Evolutionary conservation across 2,888 invertebrate genomes (phyloP).

Genomic region (Chrysina gloriosa): DNA sequence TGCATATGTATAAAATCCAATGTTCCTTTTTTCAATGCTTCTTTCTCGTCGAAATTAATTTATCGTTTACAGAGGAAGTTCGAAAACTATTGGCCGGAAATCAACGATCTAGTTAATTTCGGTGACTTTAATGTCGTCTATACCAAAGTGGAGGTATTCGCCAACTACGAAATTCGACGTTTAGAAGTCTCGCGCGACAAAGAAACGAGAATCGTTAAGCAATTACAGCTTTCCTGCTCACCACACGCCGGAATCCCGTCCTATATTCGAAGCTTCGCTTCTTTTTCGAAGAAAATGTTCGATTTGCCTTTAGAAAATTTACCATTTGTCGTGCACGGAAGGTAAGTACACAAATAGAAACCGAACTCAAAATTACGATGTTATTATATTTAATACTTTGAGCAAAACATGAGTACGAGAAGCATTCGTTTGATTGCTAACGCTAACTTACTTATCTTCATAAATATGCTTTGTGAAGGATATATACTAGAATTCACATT

Average conservation of each 20-base stretch:
- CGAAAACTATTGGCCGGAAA: constrained; percentile 68
- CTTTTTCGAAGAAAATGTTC: constrained; percentile 57
- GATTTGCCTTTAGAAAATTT: constrained; percentile 50
- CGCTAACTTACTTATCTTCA: no score
- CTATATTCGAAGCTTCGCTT: constrained; percentile 50
- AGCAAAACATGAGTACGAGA: no score
- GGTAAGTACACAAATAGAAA: no score
- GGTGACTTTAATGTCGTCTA: constrained; percentile 59
- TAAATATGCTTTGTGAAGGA: no score
- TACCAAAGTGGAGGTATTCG: constrained; percentile 56
- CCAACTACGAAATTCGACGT: constrained; percentile 61
- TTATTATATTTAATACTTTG: no score
- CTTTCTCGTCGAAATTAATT: neutral
- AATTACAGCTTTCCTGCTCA: constrained; percentile 68
- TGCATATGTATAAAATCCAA: no score
- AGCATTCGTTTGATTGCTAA: no score
- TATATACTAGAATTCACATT: no score
- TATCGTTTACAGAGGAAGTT: constrained; percentile 62
- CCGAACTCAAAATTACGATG: no score
- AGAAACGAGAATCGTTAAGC: constrained; percentile 55
- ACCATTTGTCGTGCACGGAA: constrained; percentile 69
- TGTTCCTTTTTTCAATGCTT: neutral
- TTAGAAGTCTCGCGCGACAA: constrained; percentile 55
- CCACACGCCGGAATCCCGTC: constrained; percentile 66
- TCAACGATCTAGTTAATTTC: constrained; percentile 61